Base-by-base conservation (phyloP, 2,113 vertebrate genomes). In the Melanerpes formicivorus region DNA sequence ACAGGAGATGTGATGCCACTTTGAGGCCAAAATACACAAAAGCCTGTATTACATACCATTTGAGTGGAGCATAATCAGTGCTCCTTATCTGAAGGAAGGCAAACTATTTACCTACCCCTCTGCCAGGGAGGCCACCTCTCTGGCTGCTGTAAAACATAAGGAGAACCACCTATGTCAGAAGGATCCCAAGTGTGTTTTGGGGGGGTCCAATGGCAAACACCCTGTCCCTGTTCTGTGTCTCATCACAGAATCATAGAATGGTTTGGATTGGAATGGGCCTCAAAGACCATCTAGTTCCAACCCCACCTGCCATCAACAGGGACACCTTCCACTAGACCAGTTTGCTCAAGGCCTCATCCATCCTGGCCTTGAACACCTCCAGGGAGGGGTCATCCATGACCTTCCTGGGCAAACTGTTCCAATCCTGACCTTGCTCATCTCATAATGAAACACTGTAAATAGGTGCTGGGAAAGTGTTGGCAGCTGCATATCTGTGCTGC, bases 21-120 rank as follows among this genome's bases (percentile, higher is more conserved):
- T 11, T 65, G 29, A 75, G 59, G 77, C 77, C 92, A 93, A 88
- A 76, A 81, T 30, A 92, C 8, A 87, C 59, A 94, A 59, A 73
- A 80, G 27, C 4, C n/a, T 11, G 0, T 52, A 69, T 63, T 70
- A 79, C 72, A 73, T 73, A 70, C 14, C 3, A 18, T 67, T 90
- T 80, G 15, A 29, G 40, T 60, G 66, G 32, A 74, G 79, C 5
- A 14, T 25, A 71, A 77, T 74, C 60, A 46, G 25, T 52, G 32
- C 42, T 90, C n/a, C 63, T 82, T 79, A 88, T 66, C 80, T 88
- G 60, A 79, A 95, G 78, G 56, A 84, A 82, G 29, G 40, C 29
- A 76, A 80, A 80, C 25, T 90, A 8, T 78, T 83, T 71, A 40
- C 52, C 26, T 56, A 3, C 9, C 15, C 34, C 78, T 87, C 55